These are phyloP conservation scores for Threskiornis aethiopicus DNA, from an alignment of 2,797 vertebrate genomes.

Conservation along the genomic window DNA sequence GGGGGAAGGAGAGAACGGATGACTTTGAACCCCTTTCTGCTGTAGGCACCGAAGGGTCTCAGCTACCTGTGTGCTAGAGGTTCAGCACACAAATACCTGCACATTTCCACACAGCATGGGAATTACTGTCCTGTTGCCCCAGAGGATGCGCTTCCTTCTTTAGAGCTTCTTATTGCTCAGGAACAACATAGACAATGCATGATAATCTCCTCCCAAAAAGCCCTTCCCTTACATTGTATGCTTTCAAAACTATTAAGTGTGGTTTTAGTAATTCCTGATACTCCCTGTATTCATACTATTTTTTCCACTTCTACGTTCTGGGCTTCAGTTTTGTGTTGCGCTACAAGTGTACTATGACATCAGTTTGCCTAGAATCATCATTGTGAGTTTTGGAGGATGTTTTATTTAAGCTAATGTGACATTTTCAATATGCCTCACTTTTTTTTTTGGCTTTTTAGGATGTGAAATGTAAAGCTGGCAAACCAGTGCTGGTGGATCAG, in stretches of 20 bases:
- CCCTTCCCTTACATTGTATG: background rate
- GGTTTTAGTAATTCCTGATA: background rate
- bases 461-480: conserved; percentile 14
- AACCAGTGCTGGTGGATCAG: background rate
- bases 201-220: background rate
- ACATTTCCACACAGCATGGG: fast-evolving
- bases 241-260: background rate
- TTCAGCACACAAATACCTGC: fast-evolving
- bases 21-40: background rate
- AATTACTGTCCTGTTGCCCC: background rate
- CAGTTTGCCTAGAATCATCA: background rate
- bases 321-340: background rate
- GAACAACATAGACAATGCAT: fast-evolving
- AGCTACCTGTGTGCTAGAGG: background rate
- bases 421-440: background rate
- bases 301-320: background rate
- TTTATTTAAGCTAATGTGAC: background rate
- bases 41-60: background rate
- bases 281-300: background rate
- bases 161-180: background rate
- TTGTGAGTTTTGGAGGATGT: background rate
- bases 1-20: background rate
- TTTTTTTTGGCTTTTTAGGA: conserved; percentile 53
- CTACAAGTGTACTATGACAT: background rate
- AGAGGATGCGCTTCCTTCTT: background rate